Conservation (phyloP, 1,140 invertebrate species). For the Heliconius nattereri region DNA sequence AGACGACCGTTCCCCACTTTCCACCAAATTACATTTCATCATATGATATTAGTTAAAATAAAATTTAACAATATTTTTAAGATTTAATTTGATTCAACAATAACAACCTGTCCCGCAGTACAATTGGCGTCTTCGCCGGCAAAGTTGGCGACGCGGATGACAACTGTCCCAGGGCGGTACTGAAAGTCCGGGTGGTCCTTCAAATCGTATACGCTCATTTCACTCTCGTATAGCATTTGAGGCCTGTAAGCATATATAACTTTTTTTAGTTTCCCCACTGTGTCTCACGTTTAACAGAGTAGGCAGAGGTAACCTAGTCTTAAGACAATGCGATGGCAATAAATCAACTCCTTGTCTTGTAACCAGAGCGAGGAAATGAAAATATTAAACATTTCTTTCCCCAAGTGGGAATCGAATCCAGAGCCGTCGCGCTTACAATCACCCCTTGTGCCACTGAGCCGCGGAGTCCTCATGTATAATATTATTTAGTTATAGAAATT, state of each 20-base stretch:
- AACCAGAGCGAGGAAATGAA: no score
- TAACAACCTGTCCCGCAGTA: slow-evolving; percentile 88
- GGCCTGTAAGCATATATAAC: slow-evolving; percentile 82
- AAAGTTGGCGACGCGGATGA: slow-evolving; percentile 92
- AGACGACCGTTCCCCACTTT: no score
- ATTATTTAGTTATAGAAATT: no score
- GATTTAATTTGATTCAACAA: not conserved
- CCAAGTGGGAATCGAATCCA: not conserved
- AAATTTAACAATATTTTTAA: no score
- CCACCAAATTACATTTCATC: no score
- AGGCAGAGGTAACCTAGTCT: no score
- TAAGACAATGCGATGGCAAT: no score
- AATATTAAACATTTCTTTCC: not conserved
- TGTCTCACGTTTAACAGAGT: not conserved
- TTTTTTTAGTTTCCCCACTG: not conserved
- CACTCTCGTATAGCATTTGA: slow-evolving; percentile 86
- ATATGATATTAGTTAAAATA: no score
- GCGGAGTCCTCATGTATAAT: no score
- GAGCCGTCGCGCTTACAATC: not conserved
- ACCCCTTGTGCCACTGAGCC: not conserved
- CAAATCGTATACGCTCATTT: slow-evolving; percentile 97
- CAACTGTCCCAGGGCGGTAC: slow-evolving; percentile 94
- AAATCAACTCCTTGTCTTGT: no score
- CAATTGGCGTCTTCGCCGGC: slow-evolving; percentile 86
- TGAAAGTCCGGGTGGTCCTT: slow-evolving; percentile 97